Base-by-base conservation (phyloP, 1,140 invertebrate genomes). In the Zelostemma sp. region DNA sequence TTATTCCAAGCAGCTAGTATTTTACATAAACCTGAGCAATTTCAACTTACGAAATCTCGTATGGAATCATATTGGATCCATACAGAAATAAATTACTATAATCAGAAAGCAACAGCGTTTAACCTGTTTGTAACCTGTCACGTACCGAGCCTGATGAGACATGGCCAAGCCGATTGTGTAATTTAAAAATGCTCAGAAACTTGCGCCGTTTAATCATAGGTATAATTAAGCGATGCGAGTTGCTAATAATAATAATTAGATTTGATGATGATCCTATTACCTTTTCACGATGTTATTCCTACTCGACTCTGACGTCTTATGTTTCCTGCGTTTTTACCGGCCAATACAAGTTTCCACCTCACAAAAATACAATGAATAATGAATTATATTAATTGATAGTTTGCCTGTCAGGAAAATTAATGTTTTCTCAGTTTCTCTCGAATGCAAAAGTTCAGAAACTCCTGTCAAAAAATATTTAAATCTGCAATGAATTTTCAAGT, bases 201-300 rank as follows among this genome's bases (percentile, higher is more conserved):
- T 38, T 47, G 41, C 49, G 59, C 19, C 40, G 21, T 46, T 62
- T 55, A 47, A 62, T 51, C 45, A 41, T 40, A 8, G n/a, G 8
- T 40, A 49, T 43, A 21, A 50, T 50, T 56, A 63, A 63, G 47
- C 35, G 53, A 40, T 41, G 45, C 51, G 12, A 47, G 28, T 57
- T 40, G 33, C 12, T 53, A 64, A 58, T 64, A 43, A 64, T 58
- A 57, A 43, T 64, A 53, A 64, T 64, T 64, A 58, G 8, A 38
- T 35, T 45, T 45, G 45, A 51, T 47, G 46, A 56, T 46, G 28
- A 58, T 47, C 61, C 48, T 57, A 64, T 47, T 53, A 38, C 19
- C 45, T 40, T 47, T 48, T 40, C 43, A 55, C 19, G 48, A 51
- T 57, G 61, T 57, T 57, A 51, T 51, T 56, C 40, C 14, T 38